phyloP scores from a whole-genome alignment of 2,113 vertebrate genomes.

The Tetrao urogallus region DNA sequence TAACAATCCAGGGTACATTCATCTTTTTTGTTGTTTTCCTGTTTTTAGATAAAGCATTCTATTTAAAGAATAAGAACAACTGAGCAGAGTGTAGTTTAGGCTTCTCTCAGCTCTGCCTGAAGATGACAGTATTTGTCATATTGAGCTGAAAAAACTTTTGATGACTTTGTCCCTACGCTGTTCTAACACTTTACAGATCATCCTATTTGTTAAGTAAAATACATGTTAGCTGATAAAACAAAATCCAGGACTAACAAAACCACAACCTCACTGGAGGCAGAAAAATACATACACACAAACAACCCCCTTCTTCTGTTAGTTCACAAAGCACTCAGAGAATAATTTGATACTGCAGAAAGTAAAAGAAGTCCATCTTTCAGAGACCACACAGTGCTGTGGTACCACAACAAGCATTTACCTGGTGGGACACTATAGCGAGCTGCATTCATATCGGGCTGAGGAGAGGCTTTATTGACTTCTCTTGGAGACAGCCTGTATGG shows the following conservation, averaged over 20 bases:
- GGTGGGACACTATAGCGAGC: slow-evolving; percentile 87
- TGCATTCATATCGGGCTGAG: slow-evolving; percentile 82
- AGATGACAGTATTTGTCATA: neutral
- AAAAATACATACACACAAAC: neutral
- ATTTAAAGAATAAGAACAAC: neutral
- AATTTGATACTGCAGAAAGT: neutral
- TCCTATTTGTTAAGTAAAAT: neutral
- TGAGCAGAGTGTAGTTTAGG: neutral
- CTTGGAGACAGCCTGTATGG: slow-evolving; percentile 88
- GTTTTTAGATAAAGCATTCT: neutral
- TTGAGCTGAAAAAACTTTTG: neutral
- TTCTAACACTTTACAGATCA: neutral
- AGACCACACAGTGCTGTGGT: neutral
- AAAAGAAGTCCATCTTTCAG: neutral
- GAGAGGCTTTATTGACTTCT: slow-evolving; percentile 86
- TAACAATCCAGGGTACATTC: neutral
- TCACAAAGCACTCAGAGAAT: neutral
- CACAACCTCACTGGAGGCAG: neutral
- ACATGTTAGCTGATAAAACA: neutral
- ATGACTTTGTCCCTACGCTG: neutral
- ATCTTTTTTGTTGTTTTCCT: neutral
- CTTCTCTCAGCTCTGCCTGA: neutral
- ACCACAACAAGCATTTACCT: slow-evolving; percentile 77
- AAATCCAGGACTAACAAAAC: neutral
- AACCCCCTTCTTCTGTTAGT: neutral